A percentile compares a stretch with the other conserved stretches of the same genome.
Conservation (phyloP, 2,888 invertebrate genomes). For the Himalopsyche anomala region DNA sequence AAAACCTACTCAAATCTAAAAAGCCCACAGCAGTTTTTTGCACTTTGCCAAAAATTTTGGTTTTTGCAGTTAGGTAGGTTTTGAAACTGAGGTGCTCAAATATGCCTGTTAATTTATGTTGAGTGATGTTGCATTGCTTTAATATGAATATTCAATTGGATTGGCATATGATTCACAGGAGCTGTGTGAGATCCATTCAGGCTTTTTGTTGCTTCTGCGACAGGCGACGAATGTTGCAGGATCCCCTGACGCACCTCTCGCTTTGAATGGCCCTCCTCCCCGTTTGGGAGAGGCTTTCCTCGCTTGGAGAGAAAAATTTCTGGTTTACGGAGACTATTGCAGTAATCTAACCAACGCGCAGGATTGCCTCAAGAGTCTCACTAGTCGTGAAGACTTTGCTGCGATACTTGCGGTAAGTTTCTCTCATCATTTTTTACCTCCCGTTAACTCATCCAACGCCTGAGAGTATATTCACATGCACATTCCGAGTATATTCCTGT, state of each 20-base stretch:
- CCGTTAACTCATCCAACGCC: not conserved
- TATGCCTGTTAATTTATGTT: not conserved
- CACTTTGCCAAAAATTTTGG: no score
- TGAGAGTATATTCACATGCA: no score
- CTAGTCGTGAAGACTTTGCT: slow-evolving; percentile 82
- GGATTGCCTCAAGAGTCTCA: slow-evolving; percentile 85
- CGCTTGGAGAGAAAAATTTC: slow-evolving; percentile 91
- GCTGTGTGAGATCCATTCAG: slow-evolving; percentile 90
- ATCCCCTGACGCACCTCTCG: slow-evolving; percentile 67
- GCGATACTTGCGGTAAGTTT: slow-evolving; percentile 82
- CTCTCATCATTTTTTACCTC: slow-evolving; percentile 36
- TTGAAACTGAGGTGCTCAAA: no score
- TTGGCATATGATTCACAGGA: slow-evolving; percentile 77
- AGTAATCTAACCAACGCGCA: slow-evolving; percentile 95
- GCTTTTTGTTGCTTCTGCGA: slow-evolving; percentile 87
- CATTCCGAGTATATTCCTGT: no score
- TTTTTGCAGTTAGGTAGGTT: no score
- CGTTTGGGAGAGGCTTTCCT: slow-evolving; percentile 90
- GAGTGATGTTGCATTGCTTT: not conserved
- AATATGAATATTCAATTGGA: not conserved
- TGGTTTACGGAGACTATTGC: slow-evolving; percentile 97
- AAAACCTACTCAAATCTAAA: no score
- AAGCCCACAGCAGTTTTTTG: no score
- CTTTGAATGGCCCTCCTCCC: slow-evolving; percentile 73
- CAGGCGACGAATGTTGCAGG: slow-evolving; percentile 81